Conservation (phyloP, 1,140 invertebrate genomes). For the Drosophila tristis region DNA sequence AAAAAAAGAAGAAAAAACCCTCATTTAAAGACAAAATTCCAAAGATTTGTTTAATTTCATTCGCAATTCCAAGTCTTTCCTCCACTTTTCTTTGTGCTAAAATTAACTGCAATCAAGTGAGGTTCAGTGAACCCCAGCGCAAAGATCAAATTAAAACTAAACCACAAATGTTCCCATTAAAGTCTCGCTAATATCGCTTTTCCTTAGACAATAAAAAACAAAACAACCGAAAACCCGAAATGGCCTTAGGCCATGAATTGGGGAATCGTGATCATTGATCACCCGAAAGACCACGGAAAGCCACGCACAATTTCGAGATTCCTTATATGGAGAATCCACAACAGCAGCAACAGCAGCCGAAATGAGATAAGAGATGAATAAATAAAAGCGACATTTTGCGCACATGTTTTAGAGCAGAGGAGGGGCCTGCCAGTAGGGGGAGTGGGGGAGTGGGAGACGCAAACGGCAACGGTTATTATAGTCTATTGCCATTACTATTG, state of each 20-base stretch:
- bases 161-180: slow-evolving; percentile 36
- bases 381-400: slow-evolving; percentile 50
- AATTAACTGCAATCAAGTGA: slow-evolving; percentile 18
- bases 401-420: slow-evolving; percentile 4
- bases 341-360: neutral
- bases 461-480: slow-evolving; percentile 6
- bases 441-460: too few species aligned
- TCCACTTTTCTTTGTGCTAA: neutral
- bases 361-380: slow-evolving; percentile 37
- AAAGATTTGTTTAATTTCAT: neutral
- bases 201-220: slow-evolving; percentile 31
- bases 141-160: slow-evolving; percentile 26
- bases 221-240: neutral
- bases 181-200: slow-evolving; percentile 51
- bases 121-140: slow-evolving; percentile 40
- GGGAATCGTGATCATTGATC: slow-evolving; percentile 44
- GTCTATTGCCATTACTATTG: slow-evolving; percentile 10
- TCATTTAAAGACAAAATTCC: too few species aligned
- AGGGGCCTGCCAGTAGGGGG: too few species aligned
- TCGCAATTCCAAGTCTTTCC: neutral
- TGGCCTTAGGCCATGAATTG: slow-evolving; percentile 30
- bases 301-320: slow-evolving; percentile 21
- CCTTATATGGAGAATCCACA: slow-evolving; percentile 43
- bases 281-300: slow-evolving; percentile 17
- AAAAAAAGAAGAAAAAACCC: too few species aligned